phyloP scores from a whole-genome alignment of 2,888 invertebrate genomes.

The Lepetodrilus schrolli region DNA sequence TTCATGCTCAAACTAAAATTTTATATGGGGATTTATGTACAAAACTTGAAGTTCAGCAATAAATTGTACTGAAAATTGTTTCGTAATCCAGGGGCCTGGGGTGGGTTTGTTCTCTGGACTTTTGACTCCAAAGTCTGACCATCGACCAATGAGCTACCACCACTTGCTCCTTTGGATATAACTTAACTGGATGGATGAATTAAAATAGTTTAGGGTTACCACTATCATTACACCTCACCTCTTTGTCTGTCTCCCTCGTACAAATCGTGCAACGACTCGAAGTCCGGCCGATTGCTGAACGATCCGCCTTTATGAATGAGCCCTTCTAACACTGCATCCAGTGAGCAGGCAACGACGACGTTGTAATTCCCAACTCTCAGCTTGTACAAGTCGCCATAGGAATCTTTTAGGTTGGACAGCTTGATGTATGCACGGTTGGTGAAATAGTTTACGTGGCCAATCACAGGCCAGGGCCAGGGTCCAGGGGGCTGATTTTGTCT shows the following conservation, averaged over 20 bases:
- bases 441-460: slow-evolving; percentile 50
- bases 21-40: too few species aligned
- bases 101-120: too few species aligned
- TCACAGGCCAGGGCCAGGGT: slow-evolving; percentile 51
- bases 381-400: slow-evolving; percentile 61
- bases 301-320: slow-evolving; percentile 45
- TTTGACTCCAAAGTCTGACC: too few species aligned
- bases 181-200: too few species aligned
- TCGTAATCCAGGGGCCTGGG: too few species aligned
- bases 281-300: slow-evolving; percentile 52
- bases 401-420: slow-evolving; percentile 51
- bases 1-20: too few species aligned
- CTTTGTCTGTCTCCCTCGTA: slow-evolving; percentile 50
- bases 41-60: too few species aligned
- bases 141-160: too few species aligned
- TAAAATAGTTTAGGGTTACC: too few species aligned
- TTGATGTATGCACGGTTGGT: slow-evolving; percentile 48
- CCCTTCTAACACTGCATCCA: slow-evolving; percentile 57
- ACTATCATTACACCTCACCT: too few species aligned
- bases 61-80: too few species aligned
- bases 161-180: too few species aligned
- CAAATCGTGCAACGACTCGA: slow-evolving; percentile 43
- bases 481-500: slow-evolving; percentile 50
- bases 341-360: slow-evolving; percentile 55
- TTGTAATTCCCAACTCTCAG: slow-evolving; percentile 51